Conservation (phyloP, 1,140 invertebrate species). For the fruit fly (Drosophila melanogaster) region DNA sequence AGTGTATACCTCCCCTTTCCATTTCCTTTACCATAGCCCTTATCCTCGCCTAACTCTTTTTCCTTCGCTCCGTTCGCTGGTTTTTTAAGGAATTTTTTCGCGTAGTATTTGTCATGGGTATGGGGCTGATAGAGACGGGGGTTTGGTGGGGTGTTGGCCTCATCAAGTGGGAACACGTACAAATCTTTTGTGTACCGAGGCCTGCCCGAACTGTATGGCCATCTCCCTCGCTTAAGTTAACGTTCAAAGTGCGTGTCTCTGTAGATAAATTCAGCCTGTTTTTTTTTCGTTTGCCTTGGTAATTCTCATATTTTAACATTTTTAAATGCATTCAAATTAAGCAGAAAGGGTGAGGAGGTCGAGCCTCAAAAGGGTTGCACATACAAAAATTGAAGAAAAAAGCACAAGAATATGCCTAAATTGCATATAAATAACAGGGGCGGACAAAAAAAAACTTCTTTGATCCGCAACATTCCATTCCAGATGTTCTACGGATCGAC, state of each 20-base stretch:
- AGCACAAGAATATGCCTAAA: slow-evolving; percentile 42
- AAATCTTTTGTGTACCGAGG: slow-evolving; percentile 70
- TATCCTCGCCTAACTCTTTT: slow-evolving; percentile 10
- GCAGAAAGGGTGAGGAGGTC: slow-evolving; percentile 28
- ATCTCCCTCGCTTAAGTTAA: slow-evolving; percentile 34
- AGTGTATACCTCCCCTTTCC: neutral
- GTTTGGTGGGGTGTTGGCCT: slow-evolving; percentile 30
- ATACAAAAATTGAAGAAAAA: slow-evolving; percentile 42
- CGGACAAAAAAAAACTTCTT: slow-evolving; percentile 27
- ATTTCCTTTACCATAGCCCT: slow-evolving; percentile 8
- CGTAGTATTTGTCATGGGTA: slow-evolving; percentile 29
- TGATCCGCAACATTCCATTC: slow-evolving; percentile 30
- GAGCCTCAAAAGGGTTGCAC: slow-evolving; percentile 60
- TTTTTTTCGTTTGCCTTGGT: slow-evolving; percentile 9
- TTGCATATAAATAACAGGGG: slow-evolving; percentile 79
- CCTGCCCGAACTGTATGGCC: slow-evolving; percentile 20
- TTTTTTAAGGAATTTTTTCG: slow-evolving; percentile 42
- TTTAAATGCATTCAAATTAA: slow-evolving; percentile 82
- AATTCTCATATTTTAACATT: slow-evolving; percentile 80
- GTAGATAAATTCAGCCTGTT: slow-evolving; percentile 47
- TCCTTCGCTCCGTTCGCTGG: neutral
- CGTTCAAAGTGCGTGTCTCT: slow-evolving; percentile 62
- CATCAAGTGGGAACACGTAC: slow-evolving; percentile 80
- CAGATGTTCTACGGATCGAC: slow-evolving; percentile 27
- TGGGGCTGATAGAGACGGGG: slow-evolving; percentile 1